These are phyloP conservation scores for Myotis lucifugus DNA, from an alignment of 2,113 vertebrate species.

Conservation along the genomic window DNA sequence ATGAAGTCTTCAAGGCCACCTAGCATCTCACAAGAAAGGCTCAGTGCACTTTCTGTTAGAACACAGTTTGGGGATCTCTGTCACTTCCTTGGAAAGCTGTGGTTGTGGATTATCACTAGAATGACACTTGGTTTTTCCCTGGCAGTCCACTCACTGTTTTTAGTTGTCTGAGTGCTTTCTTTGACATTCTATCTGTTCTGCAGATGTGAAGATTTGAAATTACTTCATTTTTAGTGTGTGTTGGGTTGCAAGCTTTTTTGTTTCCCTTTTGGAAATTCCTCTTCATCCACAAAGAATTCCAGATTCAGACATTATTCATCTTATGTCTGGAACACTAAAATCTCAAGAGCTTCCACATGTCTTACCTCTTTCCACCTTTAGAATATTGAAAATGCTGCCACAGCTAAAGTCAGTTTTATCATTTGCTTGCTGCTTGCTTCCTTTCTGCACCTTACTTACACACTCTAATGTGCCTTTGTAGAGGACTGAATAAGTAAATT, in stretches of 20 bases:
- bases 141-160: conserved; percentile 27
- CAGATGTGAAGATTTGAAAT: conserved; percentile 71
- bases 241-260: conserved; percentile 50
- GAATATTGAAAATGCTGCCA: conserved; percentile 43
- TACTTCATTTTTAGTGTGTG: conserved; percentile 67
- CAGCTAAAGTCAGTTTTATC: not conserved
- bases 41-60: not conserved
- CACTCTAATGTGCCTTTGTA: not conserved
- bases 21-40: not conserved
- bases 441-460: not conserved
- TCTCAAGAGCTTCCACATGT: conserved; percentile 35
- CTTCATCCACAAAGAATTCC: conserved; percentile 72
- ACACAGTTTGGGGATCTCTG: not conserved
- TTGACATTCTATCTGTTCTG: conserved; percentile 68
- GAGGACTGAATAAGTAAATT: conserved; percentile 48
- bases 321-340: conserved; percentile 65
- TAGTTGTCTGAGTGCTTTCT: conserved; percentile 51
- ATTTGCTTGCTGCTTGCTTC: conserved; percentile 42
- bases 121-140: conserved; percentile 10
- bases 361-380: conserved; percentile 56
- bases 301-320: conserved; percentile 75
- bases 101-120: conserved; percentile 4
- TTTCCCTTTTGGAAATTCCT: conserved; percentile 71
- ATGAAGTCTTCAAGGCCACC: not conserved
- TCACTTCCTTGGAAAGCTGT: conserved; percentile 23